phyloP scores from a whole-genome alignment of 2,888 invertebrate species.

The Capitulum mitella region DNA sequence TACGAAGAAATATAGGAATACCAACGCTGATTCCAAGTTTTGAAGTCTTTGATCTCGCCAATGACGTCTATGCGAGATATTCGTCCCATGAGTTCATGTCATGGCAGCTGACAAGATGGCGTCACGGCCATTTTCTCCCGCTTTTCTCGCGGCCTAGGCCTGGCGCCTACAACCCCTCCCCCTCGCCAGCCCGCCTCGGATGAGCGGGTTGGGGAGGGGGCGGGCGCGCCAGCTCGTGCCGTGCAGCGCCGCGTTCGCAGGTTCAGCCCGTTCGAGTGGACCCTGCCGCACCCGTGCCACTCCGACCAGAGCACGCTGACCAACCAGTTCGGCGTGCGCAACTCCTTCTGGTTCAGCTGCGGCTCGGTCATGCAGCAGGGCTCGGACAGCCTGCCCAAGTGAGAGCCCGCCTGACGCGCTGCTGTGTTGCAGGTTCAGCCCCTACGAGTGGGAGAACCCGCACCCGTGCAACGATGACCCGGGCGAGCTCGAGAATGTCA shows the following conservation, averaged over 20 bases:
- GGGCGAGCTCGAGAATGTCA: constrained; percentile 47
- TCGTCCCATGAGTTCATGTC: no score
- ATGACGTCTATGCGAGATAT: no score
- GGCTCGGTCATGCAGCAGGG: constrained; percentile 79
- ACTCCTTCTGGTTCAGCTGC: constrained; percentile 80
- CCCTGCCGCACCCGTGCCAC: constrained; percentile 75
- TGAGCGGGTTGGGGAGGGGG: no score
- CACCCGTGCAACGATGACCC: constrained; percentile 43
- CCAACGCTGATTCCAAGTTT: no score
- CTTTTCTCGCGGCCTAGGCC: no score
- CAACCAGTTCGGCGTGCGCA: constrained; percentile 71
- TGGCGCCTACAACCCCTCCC: no score
- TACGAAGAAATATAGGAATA: no score
- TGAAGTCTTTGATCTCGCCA: no score
- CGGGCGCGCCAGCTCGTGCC: background rate
- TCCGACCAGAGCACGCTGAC: constrained; percentile 72
- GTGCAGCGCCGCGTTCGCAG: constrained; percentile 50
- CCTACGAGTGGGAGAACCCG: constrained; percentile 49
- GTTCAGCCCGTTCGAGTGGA: constrained; percentile 77
- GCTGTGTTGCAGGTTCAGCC: constrained; percentile 42
- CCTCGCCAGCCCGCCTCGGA: no score
- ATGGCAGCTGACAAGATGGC: no score
- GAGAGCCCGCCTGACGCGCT: constrained; percentile 40
- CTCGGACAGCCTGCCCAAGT: constrained; percentile 78
- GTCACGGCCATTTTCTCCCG: no score